phyloP scores from a whole-genome alignment of 1,140 invertebrate species.

The Doryteuthis pealeii region DNA sequence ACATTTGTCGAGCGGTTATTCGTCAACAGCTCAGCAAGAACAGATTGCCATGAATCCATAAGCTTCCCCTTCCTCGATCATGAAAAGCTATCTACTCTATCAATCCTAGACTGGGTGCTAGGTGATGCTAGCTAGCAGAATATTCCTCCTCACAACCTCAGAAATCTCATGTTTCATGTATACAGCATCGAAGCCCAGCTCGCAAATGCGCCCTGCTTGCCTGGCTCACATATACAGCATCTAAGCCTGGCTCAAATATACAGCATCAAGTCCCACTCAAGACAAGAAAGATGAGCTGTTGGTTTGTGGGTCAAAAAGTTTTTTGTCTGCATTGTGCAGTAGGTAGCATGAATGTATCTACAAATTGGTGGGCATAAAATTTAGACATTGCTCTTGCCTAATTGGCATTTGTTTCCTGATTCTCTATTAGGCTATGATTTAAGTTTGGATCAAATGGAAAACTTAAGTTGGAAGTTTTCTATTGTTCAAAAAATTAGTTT shows the following conservation, averaged over 20 bases:
- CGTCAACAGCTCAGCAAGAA: constrained; percentile 84
- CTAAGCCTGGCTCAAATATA: background rate
- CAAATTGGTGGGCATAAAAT: background rate
- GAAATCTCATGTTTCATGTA: constrained; percentile 3
- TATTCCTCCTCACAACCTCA: constrained; percentile 1
- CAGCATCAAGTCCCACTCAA: constrained; percentile 3
- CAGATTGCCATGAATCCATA: constrained; percentile 80
- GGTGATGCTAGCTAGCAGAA: background rate
- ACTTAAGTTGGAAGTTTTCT: too few species aligned
- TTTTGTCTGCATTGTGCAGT: background rate
- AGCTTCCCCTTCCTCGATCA: constrained; percentile 83
- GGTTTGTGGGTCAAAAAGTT: background rate
- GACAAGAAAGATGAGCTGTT: background rate
- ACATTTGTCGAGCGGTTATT: constrained; percentile 92
- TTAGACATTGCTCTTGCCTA: too few species aligned
- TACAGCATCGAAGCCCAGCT: background rate
- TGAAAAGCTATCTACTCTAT: constrained; percentile 94
- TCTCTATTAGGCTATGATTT: too few species aligned
- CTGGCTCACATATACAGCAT: background rate
- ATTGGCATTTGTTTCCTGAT: too few species aligned
- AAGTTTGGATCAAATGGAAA: too few species aligned
- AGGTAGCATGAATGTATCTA: background rate
- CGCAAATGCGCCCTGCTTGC: background rate
- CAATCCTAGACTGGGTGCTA: constrained; percentile 43
- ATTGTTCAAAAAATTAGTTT: too few species aligned